Conservation (phyloP, 2,797 vertebrate genomes). For the Ataeniobius toweri region DNA sequence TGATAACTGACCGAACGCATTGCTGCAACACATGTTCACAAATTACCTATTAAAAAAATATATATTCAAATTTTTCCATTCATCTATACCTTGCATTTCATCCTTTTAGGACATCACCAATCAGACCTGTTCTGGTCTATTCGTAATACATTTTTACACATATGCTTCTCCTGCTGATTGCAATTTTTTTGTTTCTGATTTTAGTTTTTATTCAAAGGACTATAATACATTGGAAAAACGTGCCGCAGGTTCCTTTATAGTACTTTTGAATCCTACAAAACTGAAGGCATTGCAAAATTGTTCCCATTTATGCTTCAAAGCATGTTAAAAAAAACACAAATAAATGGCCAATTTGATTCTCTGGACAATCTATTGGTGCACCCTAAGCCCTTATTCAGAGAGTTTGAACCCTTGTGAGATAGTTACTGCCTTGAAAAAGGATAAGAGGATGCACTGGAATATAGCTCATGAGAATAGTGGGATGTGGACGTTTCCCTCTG, state of each 20-base stretch:
- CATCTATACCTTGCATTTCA: neutral
- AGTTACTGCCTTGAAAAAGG: constrained; percentile 46
- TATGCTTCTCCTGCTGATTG: neutral
- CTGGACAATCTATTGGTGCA: neutral
- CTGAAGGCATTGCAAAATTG: neutral
- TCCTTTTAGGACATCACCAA: neutral
- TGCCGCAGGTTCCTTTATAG: neutral
- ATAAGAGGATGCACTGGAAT: constrained; percentile 44
- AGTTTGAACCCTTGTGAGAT: constrained; percentile 42
- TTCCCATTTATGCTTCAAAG: neutral
- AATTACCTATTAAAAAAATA: neutral
- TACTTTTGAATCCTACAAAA: neutral
- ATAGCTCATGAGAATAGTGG: constrained; percentile 51
- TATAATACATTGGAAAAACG: neutral
- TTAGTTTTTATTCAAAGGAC: neutral
- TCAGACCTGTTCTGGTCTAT: neutral
- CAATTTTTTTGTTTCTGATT: neutral
- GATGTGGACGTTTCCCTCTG: constrained; percentile 46
- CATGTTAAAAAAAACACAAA: neutral
- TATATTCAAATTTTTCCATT: neutral
- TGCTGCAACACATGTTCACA: constrained; percentile 2
- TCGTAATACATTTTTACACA: neutral
- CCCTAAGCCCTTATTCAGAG: neutral
- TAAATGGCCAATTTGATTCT: neutral
- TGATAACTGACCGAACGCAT: constrained; percentile 3